Evolutionary conservation across 2,797 vertebrate genomes (phyloP), one percentile per base, ranked within the genome.

Genomic region (Paramormyrops hopkinsi): DNA sequence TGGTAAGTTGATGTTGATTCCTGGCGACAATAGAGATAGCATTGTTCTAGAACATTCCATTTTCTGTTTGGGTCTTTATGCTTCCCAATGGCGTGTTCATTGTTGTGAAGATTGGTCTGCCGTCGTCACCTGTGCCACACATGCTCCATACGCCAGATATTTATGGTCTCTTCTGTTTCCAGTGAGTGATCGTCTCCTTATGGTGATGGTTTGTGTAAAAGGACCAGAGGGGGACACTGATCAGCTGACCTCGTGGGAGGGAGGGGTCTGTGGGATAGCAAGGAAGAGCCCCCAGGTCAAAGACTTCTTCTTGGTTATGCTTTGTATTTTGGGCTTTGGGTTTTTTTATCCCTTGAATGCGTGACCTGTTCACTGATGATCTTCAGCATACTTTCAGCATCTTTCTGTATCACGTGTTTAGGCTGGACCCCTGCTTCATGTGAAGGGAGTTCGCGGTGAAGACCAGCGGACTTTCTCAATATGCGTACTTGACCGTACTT

Each of bases 231-330:
- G 88, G 76, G 48, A 91, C 88, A 89, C 44, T 44, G 89, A 86
- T 41, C 88, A 84, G 79, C 89, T 91, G 91, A 92, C 91, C 89
- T 90, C 65, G 88, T 82, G 54, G 48, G 76, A 53, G 22, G 73
- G 25, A 44, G 44, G 82, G 44, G 25, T 86, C 22, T 86, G 46
- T 41, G 89, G 46, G 89, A 19, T 8, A 12, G 44, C 12, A 2
- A 3, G 59, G 83, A 0, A 12, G 56, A 12, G 3, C 54, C 90
- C 91, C 87, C 69, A 22, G 88, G 90, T 88, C 90, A 91, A 65
- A 14, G 48, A 88, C 91, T 89, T 92, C 46, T 90, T 92, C 93
- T 93, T 92, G 89, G 83, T 88, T 92, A 93, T 91, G 92, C 90
- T 92, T 91, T 89, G 65, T 90, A 89, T 91, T 93, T 92, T 93